Base-by-base conservation (phyloP, 2,888 invertebrate genomes). In the Geophilus truncorum region DNA sequence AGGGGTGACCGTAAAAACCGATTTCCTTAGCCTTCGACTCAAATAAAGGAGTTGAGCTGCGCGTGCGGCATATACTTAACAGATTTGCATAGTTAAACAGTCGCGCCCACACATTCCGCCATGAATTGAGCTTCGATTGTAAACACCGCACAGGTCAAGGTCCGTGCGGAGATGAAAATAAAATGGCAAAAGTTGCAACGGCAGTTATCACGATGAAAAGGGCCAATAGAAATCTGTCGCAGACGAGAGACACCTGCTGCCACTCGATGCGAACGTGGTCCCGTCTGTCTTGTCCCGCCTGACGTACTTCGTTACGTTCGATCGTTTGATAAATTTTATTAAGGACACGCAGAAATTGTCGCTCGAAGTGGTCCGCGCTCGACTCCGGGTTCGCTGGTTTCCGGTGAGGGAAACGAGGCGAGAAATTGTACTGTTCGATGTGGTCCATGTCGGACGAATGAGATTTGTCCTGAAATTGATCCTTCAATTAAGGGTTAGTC, bases 261-360 rank as follows among this genome's bases (percentile, higher is more conserved):
- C 95, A 96, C 86, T 96, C 95, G 80, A 93, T 88, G 85, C 93
- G 93, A 82, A 93, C 92, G 78, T 92, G 90, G 84, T 95, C 94
- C 80, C 92, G 89, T 79, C 92, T 89, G 85, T 95, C 94, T 86
- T 92, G 93, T 84, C 94, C 93, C 0, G 91, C 91, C 7, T 94
- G 90, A 4, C 95, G 90, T 85, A 92, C 90, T 86, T 94, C 94
- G 88, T 93, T 94, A 78, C 91, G 89, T 84, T 95, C 94, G 82
- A 94, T 93, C 4, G 93, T 94, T 83, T 90, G 90, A 86, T 92
- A 91, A 36, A 93, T 91, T 86, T 91, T 90, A 84, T 89, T 92
- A 87, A 90, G 90, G 85, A 91, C 93, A 83, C 90, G 90, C 81
- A 88, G 83, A 83, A 89, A 89, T 82, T 89, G 89, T 32, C 85